Base-by-base conservation (phyloP, 1,140 invertebrate species). In the Phenacoccus solenopsis region DNA sequence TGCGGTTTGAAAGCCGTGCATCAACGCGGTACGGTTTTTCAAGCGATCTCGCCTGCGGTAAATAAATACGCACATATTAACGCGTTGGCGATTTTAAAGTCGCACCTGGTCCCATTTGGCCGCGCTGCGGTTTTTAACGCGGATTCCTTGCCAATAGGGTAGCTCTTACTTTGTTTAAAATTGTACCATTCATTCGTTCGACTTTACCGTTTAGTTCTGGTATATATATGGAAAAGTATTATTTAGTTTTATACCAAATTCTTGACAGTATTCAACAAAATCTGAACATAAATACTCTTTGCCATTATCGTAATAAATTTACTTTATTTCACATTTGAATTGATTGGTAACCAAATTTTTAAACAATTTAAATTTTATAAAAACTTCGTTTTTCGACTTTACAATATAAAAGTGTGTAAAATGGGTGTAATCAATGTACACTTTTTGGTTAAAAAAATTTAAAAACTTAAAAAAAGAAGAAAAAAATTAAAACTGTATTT, bases 181-280 rank as follows among this genome's bases (percentile, higher is more conserved):
- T 35, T 25, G 74, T 77, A 0, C 73, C 70, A 73, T 78, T 77
- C 21, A 72, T 68, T 57, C 76, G 38, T 72, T 78, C 78, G 25
- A 72, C 72, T 5, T 76, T 69, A 12, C 78, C 78, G 72, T 80
- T 79, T 70, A 76, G 75, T 71, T 80, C 71, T 7, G 77, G 78
- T 13, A 73, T 76, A 67, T n/a, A n/a, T 78, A 77, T 2, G 76
- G 70, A 21, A 74, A 73, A 3, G 75, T 78, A 20, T 28, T 70
- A 28, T 74, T 68, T 56, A 73, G 70, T 22, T 72, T 22, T n/a
- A 77, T 75, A 13, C 75, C 75, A n/a, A 76, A 74, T 67, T 80
- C 76, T 56, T n/a, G 24, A 57, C 72, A 69, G 30, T 67, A 72
- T n/a, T 38, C 22, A 2, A 59, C 56, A 25, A 75, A 25, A 22